Evolutionary conservation across 2,888 invertebrate species (phyloP).

Genomic region (Aromia moschata): DNA sequence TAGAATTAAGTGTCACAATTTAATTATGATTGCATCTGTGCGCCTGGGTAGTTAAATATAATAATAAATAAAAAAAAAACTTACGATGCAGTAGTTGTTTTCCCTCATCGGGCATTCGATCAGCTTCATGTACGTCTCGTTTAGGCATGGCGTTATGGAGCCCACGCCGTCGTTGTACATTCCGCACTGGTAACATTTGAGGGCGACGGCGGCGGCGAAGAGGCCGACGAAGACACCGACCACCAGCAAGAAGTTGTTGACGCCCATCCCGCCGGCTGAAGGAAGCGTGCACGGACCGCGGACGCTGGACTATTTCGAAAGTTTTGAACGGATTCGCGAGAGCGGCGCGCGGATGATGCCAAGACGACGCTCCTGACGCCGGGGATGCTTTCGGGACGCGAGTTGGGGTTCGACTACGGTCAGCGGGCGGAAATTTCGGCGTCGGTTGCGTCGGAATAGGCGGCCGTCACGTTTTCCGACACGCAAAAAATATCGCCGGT

Average conservation of each 20-base stretch:
- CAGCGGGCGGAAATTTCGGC: conserved; percentile 27
- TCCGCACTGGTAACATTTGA: conserved; percentile 81
- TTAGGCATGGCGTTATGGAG: conserved; percentile 85
- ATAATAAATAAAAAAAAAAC: no score
- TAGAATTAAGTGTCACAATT: no score
- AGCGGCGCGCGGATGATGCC: conserved; percentile 13
- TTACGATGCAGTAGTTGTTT: conserved; percentile 79
- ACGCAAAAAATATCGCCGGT: not conserved
- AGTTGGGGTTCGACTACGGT: conserved; percentile 51
- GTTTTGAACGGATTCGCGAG: conserved; percentile 10
- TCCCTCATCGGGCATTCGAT: conserved; percentile 73
- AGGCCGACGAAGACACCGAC: conserved; percentile 40
- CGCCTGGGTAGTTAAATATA: no score
- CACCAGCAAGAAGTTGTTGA: conserved; percentile 33
- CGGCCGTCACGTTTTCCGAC: not conserved
- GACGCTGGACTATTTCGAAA: conserved; percentile 5
- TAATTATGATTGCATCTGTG: no score
- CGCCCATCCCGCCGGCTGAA: conserved; percentile 37
- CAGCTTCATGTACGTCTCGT: conserved; percentile 76
- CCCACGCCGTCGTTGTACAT: conserved; percentile 88
- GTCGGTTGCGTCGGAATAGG: conserved; percentile 3
- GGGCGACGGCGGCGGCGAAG: conserved; percentile 60
- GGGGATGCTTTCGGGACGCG: conserved; percentile 47
- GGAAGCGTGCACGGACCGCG: no score
- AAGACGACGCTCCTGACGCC: conserved; percentile 20